Conservation (phyloP, 1,140 invertebrate species). For the Glomeris maerens region DNA sequence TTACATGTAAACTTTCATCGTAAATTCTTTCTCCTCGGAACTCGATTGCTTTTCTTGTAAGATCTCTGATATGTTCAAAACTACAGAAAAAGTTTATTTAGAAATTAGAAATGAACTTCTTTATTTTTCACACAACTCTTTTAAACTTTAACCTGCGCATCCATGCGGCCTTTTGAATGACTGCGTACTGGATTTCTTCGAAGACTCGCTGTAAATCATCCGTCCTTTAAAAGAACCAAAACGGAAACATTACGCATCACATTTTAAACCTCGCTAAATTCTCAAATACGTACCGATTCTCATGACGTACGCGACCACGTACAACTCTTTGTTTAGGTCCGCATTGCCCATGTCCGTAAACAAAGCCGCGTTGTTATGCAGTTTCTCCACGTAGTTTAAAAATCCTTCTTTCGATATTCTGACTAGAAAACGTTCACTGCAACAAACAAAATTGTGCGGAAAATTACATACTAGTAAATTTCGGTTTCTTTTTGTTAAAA, state of each 20-base stretch:
- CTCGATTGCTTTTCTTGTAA: constrained; percentile 15
- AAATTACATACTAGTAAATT: constrained; percentile 8
- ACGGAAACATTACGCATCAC: background rate
- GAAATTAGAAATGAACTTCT: constrained; percentile 9
- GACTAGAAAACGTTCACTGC: constrained; percentile 72
- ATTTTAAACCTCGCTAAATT: constrained; percentile 12
- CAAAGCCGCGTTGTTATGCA: constrained; percentile 73
- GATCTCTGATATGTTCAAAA: constrained; percentile 18
- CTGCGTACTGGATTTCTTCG: constrained; percentile 47
- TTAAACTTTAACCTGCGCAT: constrained; percentile 46
- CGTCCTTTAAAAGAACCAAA: constrained; percentile 26
- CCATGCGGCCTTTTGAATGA: constrained; percentile 62
- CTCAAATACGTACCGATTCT: constrained; percentile 45
- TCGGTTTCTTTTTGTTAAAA: too few relatives aligned
- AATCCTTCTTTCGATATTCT: constrained; percentile 76
- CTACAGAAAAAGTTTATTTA: constrained; percentile 15
- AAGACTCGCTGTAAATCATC: constrained; percentile 64
- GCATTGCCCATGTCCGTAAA: constrained; percentile 68
- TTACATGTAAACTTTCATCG: constrained; percentile 21
- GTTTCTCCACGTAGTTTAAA: constrained; percentile 71
- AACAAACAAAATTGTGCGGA: constrained; percentile 22
- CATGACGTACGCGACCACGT: constrained; percentile 74
- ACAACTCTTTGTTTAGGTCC: constrained; percentile 65
- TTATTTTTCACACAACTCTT: constrained; percentile 4
- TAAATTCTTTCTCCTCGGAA: constrained; percentile 19